Percentiles rank a stretch among this genome's conserved stretches.
These are phyloP conservation scores for Rhinopomastus cyanomelas DNA, from an alignment of 2,113 vertebrate genomes.

Conservation along the genomic window DNA sequence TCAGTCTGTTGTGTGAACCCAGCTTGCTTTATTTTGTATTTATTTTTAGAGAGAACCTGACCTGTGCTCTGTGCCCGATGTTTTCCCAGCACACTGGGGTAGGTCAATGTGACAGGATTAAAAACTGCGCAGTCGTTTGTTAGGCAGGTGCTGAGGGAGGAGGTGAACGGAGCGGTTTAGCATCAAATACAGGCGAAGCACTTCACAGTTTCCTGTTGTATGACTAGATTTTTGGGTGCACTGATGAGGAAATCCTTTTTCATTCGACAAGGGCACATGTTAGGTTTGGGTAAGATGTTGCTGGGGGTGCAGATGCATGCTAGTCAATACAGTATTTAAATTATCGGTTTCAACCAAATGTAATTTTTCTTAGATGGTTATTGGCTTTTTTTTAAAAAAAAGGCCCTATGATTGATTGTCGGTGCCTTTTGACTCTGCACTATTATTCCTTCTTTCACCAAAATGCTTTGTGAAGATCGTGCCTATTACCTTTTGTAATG, in stretches of 20 bases:
- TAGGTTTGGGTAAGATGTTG: constrained; percentile 46
- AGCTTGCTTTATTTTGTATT: constrained; percentile 50
- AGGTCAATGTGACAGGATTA: constrained; percentile 52
- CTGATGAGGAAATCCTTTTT: constrained; percentile 35
- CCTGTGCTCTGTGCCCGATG: constrained; percentile 77
- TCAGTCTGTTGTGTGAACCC: constrained; percentile 61
- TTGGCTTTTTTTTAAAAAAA: constrained; percentile 51
- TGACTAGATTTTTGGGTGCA: constrained; percentile 59
- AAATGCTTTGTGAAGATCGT: constrained; percentile 66
- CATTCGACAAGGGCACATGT: constrained; percentile 45
- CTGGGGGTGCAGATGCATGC: constrained; percentile 68
- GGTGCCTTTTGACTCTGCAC: constrained; percentile 66
- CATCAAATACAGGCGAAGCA: constrained; percentile 31
- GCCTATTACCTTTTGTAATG: constrained; percentile 67
- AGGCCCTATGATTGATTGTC: constrained; percentile 50
- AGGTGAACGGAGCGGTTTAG: constrained; percentile 19
- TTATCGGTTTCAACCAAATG: constrained; percentile 59
- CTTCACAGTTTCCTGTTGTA: constrained; percentile 65
- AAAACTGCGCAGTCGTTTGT: constrained; percentile 57
- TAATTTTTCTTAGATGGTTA: constrained; percentile 60
- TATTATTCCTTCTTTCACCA: constrained; percentile 68
- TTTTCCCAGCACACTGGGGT: constrained; percentile 67
- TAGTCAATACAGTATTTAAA: constrained; percentile 28
- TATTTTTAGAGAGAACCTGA: constrained; percentile 50
- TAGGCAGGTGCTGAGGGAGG: constrained; percentile 44